Evolutionary conservation across 2,113 vertebrate genomes (phyloP).

Genomic region (Ibidorhyncha struthersii): DNA sequence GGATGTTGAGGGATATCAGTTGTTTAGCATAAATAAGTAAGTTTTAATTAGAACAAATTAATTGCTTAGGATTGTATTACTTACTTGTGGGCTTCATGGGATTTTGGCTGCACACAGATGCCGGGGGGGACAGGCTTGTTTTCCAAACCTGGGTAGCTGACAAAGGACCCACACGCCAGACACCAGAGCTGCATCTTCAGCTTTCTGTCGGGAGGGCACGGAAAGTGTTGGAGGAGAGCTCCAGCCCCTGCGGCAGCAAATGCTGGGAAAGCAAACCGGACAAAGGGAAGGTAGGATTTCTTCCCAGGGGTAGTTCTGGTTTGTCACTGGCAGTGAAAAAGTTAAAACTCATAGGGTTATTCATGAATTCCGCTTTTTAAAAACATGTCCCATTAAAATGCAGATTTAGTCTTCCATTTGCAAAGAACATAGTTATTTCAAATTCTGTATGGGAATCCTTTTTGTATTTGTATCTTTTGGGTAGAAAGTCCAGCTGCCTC

Average conservation of each 20-base stretch:
- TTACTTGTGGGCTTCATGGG: neutral
- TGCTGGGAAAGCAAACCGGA: neutral
- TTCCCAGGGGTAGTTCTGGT: neutral
- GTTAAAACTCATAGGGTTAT: conserved; percentile 68
- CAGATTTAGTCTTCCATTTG: conserved; percentile 74
- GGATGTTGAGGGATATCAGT: neutral
- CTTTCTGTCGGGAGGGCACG: neutral
- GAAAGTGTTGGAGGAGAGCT: neutral
- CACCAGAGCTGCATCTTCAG: neutral
- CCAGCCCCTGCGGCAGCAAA: neutral
- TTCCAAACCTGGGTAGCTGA: neutral
- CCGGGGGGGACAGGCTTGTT: neutral
- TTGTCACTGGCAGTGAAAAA: conserved; percentile 55
- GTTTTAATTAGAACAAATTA: neutral
- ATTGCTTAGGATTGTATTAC: neutral
- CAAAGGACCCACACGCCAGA: rapidly evolving
- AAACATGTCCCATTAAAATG: conserved; percentile 76
- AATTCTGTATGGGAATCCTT: conserved; percentile 80
- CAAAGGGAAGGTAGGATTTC: conserved; percentile 40
- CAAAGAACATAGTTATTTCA: conserved; percentile 79
- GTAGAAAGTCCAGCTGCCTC: conserved; percentile 78
- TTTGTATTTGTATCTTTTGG: conserved; percentile 75
- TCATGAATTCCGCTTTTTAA: conserved; percentile 61
- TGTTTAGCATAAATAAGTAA: neutral
- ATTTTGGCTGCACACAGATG: neutral